Base-by-base conservation (phyloP, 53 echinoderm and acorn worm species). In the Actinopyga echinites region DNA sequence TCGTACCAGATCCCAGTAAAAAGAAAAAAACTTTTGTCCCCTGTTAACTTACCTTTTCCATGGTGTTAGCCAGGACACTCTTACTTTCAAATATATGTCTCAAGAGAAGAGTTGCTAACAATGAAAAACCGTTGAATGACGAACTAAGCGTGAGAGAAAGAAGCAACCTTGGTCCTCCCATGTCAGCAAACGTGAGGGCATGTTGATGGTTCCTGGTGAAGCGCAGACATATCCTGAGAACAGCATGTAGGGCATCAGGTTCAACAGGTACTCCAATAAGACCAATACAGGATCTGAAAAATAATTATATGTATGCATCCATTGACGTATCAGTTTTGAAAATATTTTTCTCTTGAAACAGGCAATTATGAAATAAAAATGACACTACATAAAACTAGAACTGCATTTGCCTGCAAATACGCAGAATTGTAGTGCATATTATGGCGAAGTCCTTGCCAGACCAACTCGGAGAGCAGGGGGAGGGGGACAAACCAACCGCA, bases 221-320 rank as follows among this genome's bases (percentile, higher is more conserved):
- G 69, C 97, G 90, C 12, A 96, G 87, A 43, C 93, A 93, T 53
- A 94, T 64, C 49, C 97, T 83, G 77, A 96, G 85, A 21, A 96
- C 97, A 13, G 97, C 93, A 60, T 96, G 97, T 23, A 96, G 67
- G 25, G 93, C 92, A 83, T 96, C 97, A 4, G 97, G 93, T 61
- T 96, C 97, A 6, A 96, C 92, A 2, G 97, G 93, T 30, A 96
- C 88, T 62, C 97, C 93, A 25, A 96, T 93, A 64, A 96, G 84
- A 21, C 97, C 92, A 32, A 96, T 93, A 57, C 97, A 96, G 24
- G 93, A 87, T 57, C 95, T 95, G 69, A 0, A 65, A 38, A 44
- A 8, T 20, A 79, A 49, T 49, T 4, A 3, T 40, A 40, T 8
- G 40, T 10, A 40, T 40, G 40, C 7, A 10, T 40, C 0, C 10